These are phyloP conservation scores for Tragelaphus strepsiceros DNA, from an alignment of 2,113 vertebrate species.

Conservation along the genomic window DNA sequence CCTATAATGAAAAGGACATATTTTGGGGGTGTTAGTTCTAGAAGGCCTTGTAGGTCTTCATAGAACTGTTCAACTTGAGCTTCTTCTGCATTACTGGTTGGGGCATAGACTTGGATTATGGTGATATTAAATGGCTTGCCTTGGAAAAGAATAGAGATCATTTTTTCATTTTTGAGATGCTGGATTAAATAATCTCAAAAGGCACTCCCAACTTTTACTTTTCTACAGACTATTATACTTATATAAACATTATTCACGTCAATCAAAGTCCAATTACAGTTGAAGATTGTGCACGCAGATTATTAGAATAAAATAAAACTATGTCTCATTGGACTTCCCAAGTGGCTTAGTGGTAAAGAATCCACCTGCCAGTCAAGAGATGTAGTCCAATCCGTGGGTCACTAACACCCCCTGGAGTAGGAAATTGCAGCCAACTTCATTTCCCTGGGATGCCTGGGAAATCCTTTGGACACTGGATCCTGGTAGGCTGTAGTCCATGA, in stretches of 20 bases:
- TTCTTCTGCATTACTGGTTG: too few species aligned
- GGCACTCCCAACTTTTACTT: conserved; percentile 15
- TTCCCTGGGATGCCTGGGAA: not conserved
- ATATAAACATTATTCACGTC: not conserved
- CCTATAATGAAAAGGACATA: too few species aligned
- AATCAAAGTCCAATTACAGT: not conserved
- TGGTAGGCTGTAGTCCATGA: not conserved
- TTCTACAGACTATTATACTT: not conserved
- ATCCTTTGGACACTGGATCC: not conserved
- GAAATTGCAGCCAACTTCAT: not conserved
- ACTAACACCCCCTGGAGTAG: not conserved
- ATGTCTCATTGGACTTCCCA: not conserved
- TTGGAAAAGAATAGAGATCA: too few species aligned
- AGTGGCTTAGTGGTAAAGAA: not conserved
- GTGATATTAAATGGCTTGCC: too few species aligned
- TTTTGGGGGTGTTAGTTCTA: too few species aligned
- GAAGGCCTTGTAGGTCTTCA: too few species aligned
- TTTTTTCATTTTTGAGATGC: too few species aligned
- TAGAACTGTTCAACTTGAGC: too few species aligned
- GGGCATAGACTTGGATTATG: too few species aligned
- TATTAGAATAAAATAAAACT: not conserved
- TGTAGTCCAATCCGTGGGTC: not conserved
- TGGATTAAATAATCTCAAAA: conserved; percentile 25
- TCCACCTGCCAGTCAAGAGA: not conserved
- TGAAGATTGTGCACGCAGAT: not conserved